Evolutionary conservation across 1,140 invertebrate genomes (phyloP).

Genomic region (Capitella teleta): DNA sequence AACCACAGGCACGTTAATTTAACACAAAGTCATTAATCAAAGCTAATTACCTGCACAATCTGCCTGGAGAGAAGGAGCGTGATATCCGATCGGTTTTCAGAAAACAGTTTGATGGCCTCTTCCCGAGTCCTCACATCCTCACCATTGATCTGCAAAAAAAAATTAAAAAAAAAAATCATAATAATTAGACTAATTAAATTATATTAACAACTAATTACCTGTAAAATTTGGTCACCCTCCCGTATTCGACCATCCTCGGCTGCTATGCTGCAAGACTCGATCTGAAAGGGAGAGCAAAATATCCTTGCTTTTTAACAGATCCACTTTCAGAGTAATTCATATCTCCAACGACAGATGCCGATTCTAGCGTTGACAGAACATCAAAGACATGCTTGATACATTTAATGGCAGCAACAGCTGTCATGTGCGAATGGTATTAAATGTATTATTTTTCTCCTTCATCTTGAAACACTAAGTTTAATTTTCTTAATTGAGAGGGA

Average conservation of each 20-base stretch:
- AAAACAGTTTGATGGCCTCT: conserved; percentile 45
- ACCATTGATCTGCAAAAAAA: conserved; percentile 45
- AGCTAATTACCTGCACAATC: conserved; percentile 22
- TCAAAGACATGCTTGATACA: no score
- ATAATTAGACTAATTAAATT: neutral
- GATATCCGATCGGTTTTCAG: conserved; percentile 36
- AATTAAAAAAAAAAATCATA: neutral
- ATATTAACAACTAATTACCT: conserved; percentile 20
- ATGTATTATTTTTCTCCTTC: no score
- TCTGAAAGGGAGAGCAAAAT: conserved; percentile 38
- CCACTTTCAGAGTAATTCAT: no score
- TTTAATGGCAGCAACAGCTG: no score
- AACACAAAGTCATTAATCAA: neutral
- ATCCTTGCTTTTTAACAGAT: no score
- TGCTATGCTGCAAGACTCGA: conserved; percentile 57
- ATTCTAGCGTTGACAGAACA: no score
- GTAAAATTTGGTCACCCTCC: conserved; percentile 63
- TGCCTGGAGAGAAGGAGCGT: conserved; percentile 42
- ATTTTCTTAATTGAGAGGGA: no score
- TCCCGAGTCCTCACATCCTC: conserved; percentile 42
- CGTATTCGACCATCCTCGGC: conserved; percentile 55
- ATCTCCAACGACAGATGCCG: no score
- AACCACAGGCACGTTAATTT: no score
- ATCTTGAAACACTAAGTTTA: no score
- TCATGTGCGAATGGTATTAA: no score